Base-by-base conservation (phyloP, 2,888 invertebrate species). In the Gymnosoma rotundatum region DNA sequence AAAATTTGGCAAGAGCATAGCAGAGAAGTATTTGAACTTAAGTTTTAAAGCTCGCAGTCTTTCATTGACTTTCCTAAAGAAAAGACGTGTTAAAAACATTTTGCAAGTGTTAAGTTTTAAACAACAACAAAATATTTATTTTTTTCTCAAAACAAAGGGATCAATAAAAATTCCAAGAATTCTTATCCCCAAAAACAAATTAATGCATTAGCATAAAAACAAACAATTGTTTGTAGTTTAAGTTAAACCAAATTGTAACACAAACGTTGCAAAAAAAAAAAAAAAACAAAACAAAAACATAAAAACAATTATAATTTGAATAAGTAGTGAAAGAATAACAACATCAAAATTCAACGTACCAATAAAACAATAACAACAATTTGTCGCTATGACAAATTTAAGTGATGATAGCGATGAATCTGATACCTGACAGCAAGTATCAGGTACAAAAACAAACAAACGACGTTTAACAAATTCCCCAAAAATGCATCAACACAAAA, bases 401-500 rank as follows among this genome's bases (percentile, higher is more conserved):
- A 45, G 63, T 45, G 63, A 64, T 21, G 61, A 20, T 12, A 61
- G 61, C 61, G 61, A 61, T 42, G 25, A 64, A 64, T 16, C 63
- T 42, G 42, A 45, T 64, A 45, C 7, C 45, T 64, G 48, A 16
- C 63, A 64, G 48, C 63, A 64, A 42, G 42, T 20, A 42, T 42
- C 61, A 38, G 61, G 42, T 42, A 25, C 25, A 25, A 25, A 25
- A 25, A 61, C 42, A 61, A 61, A 42, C 61, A 61, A 61, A 61
- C n/a, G n/a, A n/a, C n/a, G n/a, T n/a, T n/a, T n/a, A n/a, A n/a
- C n/a, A n/a, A n/a, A n/a, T n/a, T n/a, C n/a, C n/a, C n/a, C n/a
- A n/a, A n/a, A n/a, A n/a, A n/a, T n/a, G n/a, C n/a, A n/a, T n/a
- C n/a, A n/a, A n/a, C n/a, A n/a, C n/a, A n/a, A n/a, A n/a, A n/a